These are phyloP conservation scores for Drosophila asahinai DNA, from an alignment of 1,140 invertebrate species.

Conservation along the genomic window DNA sequence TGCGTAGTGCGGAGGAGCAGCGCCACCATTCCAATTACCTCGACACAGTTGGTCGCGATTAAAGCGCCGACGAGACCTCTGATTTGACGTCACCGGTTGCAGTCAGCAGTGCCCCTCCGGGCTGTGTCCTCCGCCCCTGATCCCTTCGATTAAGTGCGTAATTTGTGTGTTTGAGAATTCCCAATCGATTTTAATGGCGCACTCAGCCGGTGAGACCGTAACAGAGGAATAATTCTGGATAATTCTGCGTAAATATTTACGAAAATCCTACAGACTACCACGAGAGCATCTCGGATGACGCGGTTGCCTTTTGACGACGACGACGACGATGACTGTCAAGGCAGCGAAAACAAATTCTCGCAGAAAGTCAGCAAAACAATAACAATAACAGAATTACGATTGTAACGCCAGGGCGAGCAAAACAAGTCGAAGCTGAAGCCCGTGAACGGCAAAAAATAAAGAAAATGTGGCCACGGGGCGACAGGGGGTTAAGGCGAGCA, in stretches of 20 bases:
- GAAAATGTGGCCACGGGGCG: constrained; percentile 22
- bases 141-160: constrained; percentile 19
- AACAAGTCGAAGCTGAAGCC: constrained; percentile 34
- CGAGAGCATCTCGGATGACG: constrained; percentile 51
- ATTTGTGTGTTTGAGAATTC: not conserved
- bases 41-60: constrained; percentile 58
- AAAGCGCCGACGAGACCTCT: constrained; percentile 2
- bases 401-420: constrained; percentile 39
- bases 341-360: constrained; percentile 50
- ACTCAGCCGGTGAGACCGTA: no score
- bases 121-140: constrained; percentile 7
- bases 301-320: constrained; percentile 12
- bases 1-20: constrained; percentile 14
- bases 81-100: constrained; percentile 33
- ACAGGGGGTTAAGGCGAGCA: constrained; percentile 23
- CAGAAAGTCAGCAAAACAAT: constrained; percentile 56
- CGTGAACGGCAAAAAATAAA: constrained; percentile 1
- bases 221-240: constrained; percentile 1
- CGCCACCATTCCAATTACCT: constrained; percentile 38
- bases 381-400: constrained; percentile 65
- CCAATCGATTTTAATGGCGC: not conserved
- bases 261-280: constrained; percentile 7
- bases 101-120: not conserved
- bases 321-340: constrained; percentile 54
- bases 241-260: constrained; percentile 60